These are phyloP conservation scores for Dendrocincla fuliginosa DNA, from an alignment of 2,797 vertebrate species.

Conservation along the genomic window DNA sequence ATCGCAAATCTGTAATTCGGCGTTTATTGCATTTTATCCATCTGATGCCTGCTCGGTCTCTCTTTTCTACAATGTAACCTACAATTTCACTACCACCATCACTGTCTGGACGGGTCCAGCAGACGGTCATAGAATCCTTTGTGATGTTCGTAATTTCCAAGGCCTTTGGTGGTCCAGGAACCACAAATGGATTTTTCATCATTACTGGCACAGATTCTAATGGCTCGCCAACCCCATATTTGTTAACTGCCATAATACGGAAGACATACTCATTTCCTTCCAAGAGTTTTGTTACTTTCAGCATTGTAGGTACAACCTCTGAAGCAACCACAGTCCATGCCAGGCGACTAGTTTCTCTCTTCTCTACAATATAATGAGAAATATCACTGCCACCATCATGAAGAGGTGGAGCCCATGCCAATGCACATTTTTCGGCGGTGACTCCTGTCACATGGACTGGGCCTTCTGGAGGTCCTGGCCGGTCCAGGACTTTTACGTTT, in stretches of 20 bases:
- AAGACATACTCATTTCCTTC: constrained; percentile 97
- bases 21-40: constrained; percentile 98
- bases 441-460: constrained; percentile 90
- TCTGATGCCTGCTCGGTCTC: constrained; percentile 91
- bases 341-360: constrained; percentile 94
- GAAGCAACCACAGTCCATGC: constrained; percentile 93
- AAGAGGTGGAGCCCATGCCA: constrained; percentile 89
- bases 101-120: constrained; percentile 89
- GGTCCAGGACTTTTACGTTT: constrained; percentile 91
- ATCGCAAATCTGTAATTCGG: constrained; percentile 91
- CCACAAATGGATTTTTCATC: constrained; percentile 93
- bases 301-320: constrained; percentile 84
- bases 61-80: constrained; percentile 93
- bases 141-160: constrained; percentile 92
- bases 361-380: constrained; percentile 92
- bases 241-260: constrained; percentile 96
- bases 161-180: constrained; percentile 89
- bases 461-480: constrained; percentile 89
- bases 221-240: constrained; percentile 88
- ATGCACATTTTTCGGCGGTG: constrained; percentile 89
- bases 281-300: constrained; percentile 94
- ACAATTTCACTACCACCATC: constrained; percentile 93
- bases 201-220: constrained; percentile 85
- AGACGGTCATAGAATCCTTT: constrained; percentile 94
- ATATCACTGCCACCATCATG: constrained; percentile 95